Evolutionary conservation across 2,888 invertebrate species (phyloP), one percentile per base, ranked within the genome.

Genomic region (Andrena hattorfiana): DNA sequence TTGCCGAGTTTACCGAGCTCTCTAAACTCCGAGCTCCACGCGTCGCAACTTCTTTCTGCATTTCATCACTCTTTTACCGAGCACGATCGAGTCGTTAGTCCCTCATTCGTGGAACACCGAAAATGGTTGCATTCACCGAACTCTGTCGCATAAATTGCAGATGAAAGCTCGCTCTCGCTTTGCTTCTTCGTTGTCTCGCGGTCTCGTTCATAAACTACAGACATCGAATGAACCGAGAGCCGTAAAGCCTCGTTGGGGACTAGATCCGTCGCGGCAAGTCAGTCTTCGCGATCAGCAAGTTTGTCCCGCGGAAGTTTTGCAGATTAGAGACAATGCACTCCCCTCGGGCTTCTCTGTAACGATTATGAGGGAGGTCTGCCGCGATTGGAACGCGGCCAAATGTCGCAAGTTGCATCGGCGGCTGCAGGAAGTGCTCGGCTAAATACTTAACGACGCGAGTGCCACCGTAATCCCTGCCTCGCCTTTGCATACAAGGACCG

Each of bases 321-420:
- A 75, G 79, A 79, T 79, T 84, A 84, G 63, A 30, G 54, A 16
- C 56, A 49, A 64, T 48, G 64, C 49, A 49, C 54, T 26, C 32
- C 28, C 59, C 20, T 6, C 5, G 54, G 70, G 42, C 26, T 51
- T 60, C 73, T 42, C 66, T 10, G 8, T 72, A 83, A 83, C 72
- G 83, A 83, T 83, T 83, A 83, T 51, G 83, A 67, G 64, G 23
- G 69, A 26, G 51, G 66, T 72, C 73, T 49, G 62, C 59, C 66
- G 51, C 64, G 62, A 83, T 84, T 84, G 83, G 83, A 70, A 51
- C 49, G 20, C 42, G 16, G 83, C 83, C 83, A 84, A 84, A 74
- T 51, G 78, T 67, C 32, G 68, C 68, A 71, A 84, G 74, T 78
- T 71, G 51, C 63, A 68, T 75, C 77, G 42, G 48, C 8, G 66